Conservation (phyloP, 2,797 vertebrate species). For the Austrolebias charrua region DNA sequence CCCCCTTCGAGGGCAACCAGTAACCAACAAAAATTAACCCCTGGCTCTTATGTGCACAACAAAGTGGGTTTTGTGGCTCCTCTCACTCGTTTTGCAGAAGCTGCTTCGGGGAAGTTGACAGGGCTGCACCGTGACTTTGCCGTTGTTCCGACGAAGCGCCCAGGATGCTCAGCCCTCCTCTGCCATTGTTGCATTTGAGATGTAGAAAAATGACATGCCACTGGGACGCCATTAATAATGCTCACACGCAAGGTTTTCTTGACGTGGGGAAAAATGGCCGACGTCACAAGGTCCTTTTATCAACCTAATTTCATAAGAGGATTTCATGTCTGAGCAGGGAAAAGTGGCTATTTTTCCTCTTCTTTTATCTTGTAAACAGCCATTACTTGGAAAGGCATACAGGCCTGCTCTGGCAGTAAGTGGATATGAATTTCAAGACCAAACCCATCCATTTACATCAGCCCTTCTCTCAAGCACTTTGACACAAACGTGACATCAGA, state of each 20-base stretch:
- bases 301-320: constrained; percentile 79
- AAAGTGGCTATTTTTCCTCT: constrained; percentile 76
- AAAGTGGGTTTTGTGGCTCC: constrained; percentile 54
- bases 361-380: constrained; percentile 80
- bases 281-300: constrained; percentile 79
- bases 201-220: constrained; percentile 79
- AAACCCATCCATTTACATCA: constrained; percentile 76
- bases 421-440: constrained; percentile 76
- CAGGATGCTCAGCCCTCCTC: constrained; percentile 47
- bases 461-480: constrained; percentile 62
- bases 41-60: constrained; percentile 47
- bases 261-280: constrained; percentile 77
- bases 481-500: constrained; percentile 72
- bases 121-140: constrained; percentile 48
- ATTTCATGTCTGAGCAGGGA: constrained; percentile 72
- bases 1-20: constrained; percentile 70
- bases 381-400: constrained; percentile 76
- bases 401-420: constrained; percentile 69
- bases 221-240: constrained; percentile 84
- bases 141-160: constrained; percentile 57
- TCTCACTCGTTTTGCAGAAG: constrained; percentile 27
- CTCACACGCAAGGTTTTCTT: constrained; percentile 79
- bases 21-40: constrained; percentile 77
- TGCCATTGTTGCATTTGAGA: constrained; percentile 60
- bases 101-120: constrained; percentile 52